These are phyloP conservation scores for Caenorhabditis tropicalis DNA, from an alignment of 1,140 invertebrate genomes.

Conservation along the genomic window DNA sequence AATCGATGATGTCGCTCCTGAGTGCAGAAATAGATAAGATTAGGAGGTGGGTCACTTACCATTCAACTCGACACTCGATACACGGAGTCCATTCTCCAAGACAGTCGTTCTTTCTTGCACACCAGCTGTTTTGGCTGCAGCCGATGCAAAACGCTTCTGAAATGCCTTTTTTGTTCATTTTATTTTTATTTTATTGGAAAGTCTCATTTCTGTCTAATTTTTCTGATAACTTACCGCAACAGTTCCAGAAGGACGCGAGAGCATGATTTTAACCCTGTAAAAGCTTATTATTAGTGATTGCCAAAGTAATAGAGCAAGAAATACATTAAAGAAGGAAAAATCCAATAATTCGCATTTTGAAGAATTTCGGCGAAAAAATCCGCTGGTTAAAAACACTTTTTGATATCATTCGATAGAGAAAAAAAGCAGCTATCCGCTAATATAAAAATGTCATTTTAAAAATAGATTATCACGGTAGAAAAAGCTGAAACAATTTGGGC, in stretches of 20 bases:
- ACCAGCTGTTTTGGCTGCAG: neutral
- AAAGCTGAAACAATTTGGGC: neutral
- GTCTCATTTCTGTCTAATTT: neutral
- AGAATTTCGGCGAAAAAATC: no score
- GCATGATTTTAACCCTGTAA: conserved; percentile 35
- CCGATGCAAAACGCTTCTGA: conserved; percentile 11
- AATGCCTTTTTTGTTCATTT: neutral
- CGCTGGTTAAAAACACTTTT: neutral
- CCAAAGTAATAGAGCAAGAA: neutral
- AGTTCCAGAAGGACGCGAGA: conserved; percentile 3
- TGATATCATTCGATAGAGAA: neutral
- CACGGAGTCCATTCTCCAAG: neutral
- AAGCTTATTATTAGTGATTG: neutral
- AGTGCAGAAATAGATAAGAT: neutral
- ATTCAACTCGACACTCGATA: neutral
- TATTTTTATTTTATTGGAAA: neutral
- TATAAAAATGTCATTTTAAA: neutral
- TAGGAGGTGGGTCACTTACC: neutral
- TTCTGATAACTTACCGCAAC: neutral
- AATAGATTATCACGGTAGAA: neutral
- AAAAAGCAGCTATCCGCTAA: neutral
- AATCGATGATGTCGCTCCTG: conserved; percentile 65
- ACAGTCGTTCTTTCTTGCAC: conserved; percentile 16
- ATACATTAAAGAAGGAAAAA: neutral
- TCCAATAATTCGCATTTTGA: neutral